Percentiles rank a stretch among this genome's conserved stretches.
phyloP scores from a whole-genome alignment of 1,140 invertebrate species.

The Psix sp. region DNA sequence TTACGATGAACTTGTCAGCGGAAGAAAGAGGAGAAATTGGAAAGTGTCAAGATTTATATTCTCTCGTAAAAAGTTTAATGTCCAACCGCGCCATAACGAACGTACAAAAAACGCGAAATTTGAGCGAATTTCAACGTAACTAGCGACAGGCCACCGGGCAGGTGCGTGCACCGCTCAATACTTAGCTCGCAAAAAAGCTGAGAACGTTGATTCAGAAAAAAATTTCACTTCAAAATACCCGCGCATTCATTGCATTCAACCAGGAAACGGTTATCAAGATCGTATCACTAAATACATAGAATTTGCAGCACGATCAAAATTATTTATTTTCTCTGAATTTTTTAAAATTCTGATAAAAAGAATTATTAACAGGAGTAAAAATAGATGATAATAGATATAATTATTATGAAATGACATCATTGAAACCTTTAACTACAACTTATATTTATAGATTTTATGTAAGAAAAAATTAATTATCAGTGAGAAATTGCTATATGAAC shows the following conservation, averaged over 20 bases:
- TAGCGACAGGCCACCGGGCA: slow-evolving; percentile 19
- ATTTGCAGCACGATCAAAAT: too few species aligned
- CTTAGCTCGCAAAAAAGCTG: slow-evolving; percentile 16
- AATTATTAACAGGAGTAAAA: too few species aligned
- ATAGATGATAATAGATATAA: too few species aligned
- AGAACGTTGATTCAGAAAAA: background rate
- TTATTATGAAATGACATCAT: too few species aligned
- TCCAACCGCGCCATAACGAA: slow-evolving; percentile 28
- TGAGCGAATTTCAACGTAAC: slow-evolving; percentile 42
- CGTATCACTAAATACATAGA: too few species aligned
- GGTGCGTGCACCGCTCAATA: slow-evolving; percentile 16
- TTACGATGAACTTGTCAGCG: slow-evolving; percentile 56
- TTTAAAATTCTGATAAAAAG: too few species aligned
- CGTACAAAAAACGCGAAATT: slow-evolving; percentile 50
- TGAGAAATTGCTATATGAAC: slow-evolving; percentile 19
- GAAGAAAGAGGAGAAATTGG: slow-evolving; percentile 58
- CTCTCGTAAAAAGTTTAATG: slow-evolving; percentile 60
- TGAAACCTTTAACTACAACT: too few species aligned
- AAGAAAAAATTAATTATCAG: slow-evolving; percentile 27
- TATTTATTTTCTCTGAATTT: too few species aligned
- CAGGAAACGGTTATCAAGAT: too few species aligned
- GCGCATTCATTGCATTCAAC: too few species aligned
- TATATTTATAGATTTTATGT: too few species aligned
- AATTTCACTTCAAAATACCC: slow-evolving; percentile 3
- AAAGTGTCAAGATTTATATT: slow-evolving; percentile 62